Conservation (phyloP, 30 jellyfish, hydroid and myxozoan species). For the Pseudorhiza aurosa region DNA sequence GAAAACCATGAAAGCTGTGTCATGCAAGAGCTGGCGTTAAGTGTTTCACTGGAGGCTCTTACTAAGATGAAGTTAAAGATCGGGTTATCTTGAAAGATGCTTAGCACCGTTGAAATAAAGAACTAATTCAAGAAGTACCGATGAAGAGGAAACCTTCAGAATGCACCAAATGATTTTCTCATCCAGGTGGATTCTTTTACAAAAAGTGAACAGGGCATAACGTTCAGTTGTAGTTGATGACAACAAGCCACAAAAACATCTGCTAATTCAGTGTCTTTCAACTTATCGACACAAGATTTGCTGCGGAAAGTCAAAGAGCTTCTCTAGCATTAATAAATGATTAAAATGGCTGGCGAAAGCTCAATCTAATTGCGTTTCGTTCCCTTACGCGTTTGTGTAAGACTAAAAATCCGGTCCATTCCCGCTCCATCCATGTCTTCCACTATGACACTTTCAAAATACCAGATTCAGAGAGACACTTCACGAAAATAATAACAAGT, state of each 20-base stretch:
- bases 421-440: not conserved
- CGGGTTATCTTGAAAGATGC: not conserved
- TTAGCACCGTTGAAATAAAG: not conserved
- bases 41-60: too few species aligned
- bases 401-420: not conserved
- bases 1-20: too few species aligned
- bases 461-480: too few species aligned
- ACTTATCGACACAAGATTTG: not conserved
- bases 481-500: too few species aligned
- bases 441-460: not conserved
- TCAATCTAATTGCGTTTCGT: not conserved
- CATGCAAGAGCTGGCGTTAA: too few species aligned
- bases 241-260: not conserved
- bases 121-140: not conserved
- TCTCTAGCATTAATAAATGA: not conserved
- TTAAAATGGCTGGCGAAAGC: not conserved
- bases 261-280: not conserved
- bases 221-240: too few species aligned
- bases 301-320: not conserved
- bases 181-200: too few species aligned
- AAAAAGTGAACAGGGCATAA: too few species aligned
- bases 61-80: too few species aligned
- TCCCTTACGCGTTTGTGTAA: not conserved
- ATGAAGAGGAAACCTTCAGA: not conserved
- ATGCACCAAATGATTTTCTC: too few species aligned